These are phyloP conservation scores for Drosophila takahashii DNA, from an alignment of 1,140 invertebrate species.

Conservation along the genomic window DNA sequence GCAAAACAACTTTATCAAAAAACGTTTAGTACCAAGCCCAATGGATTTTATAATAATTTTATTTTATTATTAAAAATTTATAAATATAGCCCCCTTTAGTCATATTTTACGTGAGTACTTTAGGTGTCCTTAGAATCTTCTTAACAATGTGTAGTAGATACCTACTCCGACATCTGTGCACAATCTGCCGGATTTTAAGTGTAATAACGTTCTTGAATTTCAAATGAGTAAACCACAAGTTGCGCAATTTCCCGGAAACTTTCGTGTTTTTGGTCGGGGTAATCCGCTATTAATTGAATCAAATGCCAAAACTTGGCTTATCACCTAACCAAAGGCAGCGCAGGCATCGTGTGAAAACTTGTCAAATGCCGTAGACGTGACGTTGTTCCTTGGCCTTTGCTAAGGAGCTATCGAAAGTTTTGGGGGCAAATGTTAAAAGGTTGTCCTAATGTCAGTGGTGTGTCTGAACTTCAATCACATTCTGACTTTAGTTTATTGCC, in stretches of 20 bases:
- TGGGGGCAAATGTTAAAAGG: constrained; percentile 17
- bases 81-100: too few species aligned
- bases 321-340: constrained; percentile 22
- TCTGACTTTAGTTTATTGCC: neutral
- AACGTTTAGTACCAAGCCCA: neutral
- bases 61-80: too few species aligned
- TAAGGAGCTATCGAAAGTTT: constrained; percentile 15
- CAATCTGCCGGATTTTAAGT: neutral
- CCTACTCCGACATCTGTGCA: neutral
- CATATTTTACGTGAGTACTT: too few species aligned
- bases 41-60: neutral
- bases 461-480: constrained; percentile 13
- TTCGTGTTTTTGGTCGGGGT: constrained; percentile 23
- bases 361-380: constrained; percentile 41
- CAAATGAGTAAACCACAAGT: constrained; percentile 40
- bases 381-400: neutral
- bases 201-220: constrained; percentile 33
- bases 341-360: constrained; percentile 43
- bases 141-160: neutral
- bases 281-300: constrained; percentile 52
- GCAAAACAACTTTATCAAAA: neutral
- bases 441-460: constrained; percentile 6
- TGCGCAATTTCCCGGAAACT: constrained; percentile 31
- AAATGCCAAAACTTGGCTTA: constrained; percentile 26
- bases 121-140: neutral